These are phyloP conservation scores for Rhimphoctona megacephalus DNA, from an alignment of 2,888 invertebrate species.

Conservation along the genomic window DNA sequence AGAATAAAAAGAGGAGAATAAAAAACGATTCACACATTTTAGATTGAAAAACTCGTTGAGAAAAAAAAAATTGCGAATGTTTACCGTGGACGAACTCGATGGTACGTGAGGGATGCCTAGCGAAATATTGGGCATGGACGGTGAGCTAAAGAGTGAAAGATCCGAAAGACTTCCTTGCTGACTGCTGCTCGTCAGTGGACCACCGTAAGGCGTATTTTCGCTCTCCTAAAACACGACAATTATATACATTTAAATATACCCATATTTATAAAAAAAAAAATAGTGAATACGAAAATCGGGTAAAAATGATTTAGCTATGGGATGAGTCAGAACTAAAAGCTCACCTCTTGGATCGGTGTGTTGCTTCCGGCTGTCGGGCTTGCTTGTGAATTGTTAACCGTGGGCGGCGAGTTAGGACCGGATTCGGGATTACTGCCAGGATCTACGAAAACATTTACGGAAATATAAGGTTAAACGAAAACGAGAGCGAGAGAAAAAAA, in stretches of 20 bases:
- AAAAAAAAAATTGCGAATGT: neutral
- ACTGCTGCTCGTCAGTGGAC: slow-evolving; percentile 86
- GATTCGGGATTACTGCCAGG: slow-evolving; percentile 90
- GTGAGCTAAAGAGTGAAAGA: slow-evolving; percentile 95
- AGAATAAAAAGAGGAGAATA: neutral
- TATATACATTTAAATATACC: neutral
- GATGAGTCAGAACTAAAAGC: slow-evolving; percentile 7
- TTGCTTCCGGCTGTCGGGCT: slow-evolving; percentile 88
- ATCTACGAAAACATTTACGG: slow-evolving; percentile 81
- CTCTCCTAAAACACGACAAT: slow-evolving; percentile 87
- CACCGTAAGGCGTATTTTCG: slow-evolving; percentile 88
- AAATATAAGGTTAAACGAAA: slow-evolving; percentile 34
- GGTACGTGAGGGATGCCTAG: slow-evolving; percentile 92
- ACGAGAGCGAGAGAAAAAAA: neutral
- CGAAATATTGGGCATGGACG: slow-evolving; percentile 98
- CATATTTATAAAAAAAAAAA: neutral
- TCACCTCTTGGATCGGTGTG: slow-evolving; percentile 91
- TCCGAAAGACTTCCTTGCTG: slow-evolving; percentile 90
- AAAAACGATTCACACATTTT: neutral
- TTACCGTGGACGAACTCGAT: slow-evolving; percentile 83
- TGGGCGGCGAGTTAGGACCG: slow-evolving; percentile 91
- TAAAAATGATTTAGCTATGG: neutral
- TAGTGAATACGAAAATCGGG: neutral
- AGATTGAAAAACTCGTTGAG: neutral
- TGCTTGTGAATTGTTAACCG: slow-evolving; percentile 86